Conservation (phyloP, 2,113 vertebrate genomes). For the Dermatemys mawii region DNA sequence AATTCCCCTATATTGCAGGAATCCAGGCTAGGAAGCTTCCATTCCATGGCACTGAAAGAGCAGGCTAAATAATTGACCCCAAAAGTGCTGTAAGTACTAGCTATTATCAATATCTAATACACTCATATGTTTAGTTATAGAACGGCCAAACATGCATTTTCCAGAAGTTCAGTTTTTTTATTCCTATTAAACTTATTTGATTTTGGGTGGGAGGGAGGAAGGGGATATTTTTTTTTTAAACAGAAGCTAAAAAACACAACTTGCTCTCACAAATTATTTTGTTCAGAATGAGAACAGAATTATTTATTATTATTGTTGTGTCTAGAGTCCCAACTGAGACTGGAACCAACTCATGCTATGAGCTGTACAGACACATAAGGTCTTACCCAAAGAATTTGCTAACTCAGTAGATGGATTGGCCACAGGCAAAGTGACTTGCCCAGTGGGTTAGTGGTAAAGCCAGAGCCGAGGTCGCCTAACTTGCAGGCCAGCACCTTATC, state of each 20-base stretch:
- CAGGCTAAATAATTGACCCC: not conserved
- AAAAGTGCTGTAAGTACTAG: not conserved
- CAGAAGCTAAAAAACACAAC: not conserved
- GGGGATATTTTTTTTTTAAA: not conserved
- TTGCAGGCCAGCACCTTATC: not conserved
- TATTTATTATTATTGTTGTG: not conserved
- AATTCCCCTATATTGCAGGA: not conserved
- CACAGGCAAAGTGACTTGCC: rapidly evolving
- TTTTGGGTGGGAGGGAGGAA: not conserved
- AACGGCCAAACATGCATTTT: not conserved
- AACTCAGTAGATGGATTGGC: not conserved
- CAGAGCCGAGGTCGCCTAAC: not conserved
- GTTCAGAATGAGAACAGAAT: not conserved
- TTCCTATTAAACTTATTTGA: not conserved
- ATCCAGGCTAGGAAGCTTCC: not conserved
- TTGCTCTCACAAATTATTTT: not conserved
- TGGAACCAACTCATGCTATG: not conserved
- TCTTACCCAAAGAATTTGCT: not conserved
- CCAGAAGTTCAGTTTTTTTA: not conserved
- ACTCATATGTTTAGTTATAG: not conserved
- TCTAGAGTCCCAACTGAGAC: not conserved
- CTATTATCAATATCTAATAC: not conserved
- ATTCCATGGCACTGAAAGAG: not conserved
- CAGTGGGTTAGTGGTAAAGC: not conserved
- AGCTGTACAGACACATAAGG: not conserved